These are phyloP conservation scores for Synchiropus splendidus DNA, from an alignment of 2,113 vertebrate genomes.

Conservation along the genomic window DNA sequence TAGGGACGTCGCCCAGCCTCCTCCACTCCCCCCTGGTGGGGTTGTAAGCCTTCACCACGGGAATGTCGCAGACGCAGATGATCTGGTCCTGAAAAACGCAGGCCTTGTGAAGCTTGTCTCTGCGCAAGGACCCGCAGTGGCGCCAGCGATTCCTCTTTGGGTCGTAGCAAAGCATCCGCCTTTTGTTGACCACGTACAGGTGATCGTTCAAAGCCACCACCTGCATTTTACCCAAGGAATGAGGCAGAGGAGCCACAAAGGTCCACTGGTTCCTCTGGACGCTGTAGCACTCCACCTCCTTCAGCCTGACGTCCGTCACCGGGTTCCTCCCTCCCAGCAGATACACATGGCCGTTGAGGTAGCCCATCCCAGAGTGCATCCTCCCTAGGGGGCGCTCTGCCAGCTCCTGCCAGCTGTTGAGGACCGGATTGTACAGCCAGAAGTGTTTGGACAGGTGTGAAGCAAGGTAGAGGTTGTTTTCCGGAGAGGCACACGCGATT, in stretches of 20 bases:
- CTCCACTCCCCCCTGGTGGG: slow-evolving; percentile 76
- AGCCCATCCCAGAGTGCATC: slow-evolving; percentile 77
- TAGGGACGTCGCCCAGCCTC: slow-evolving; percentile 73
- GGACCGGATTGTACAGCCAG: slow-evolving; percentile 75
- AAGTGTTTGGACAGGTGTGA: slow-evolving; percentile 80
- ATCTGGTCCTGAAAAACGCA: slow-evolving; percentile 83
- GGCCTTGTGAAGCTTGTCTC: slow-evolving; percentile 79
- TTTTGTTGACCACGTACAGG: slow-evolving; percentile 78
- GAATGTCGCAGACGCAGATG: slow-evolving; percentile 79
- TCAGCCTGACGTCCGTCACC: slow-evolving; percentile 68
- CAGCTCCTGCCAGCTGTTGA: slow-evolving; percentile 76
- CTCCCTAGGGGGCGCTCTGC: slow-evolving; percentile 73
- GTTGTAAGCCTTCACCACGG: slow-evolving; percentile 79
- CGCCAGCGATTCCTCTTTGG: slow-evolving; percentile 78
- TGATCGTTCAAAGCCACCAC: slow-evolving; percentile 74
- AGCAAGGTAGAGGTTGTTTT: slow-evolving; percentile 77
- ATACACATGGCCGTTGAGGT: slow-evolving; percentile 78
- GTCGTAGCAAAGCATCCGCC: slow-evolving; percentile 79
- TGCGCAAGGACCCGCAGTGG: slow-evolving; percentile 74
- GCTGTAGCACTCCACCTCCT: slow-evolving; percentile 82
- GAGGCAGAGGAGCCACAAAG: slow-evolving; percentile 75
- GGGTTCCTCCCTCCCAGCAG: slow-evolving; percentile 76
- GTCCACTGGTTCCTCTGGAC: slow-evolving; percentile 82
- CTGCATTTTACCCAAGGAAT: slow-evolving; percentile 79
- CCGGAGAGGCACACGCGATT: slow-evolving; percentile 73